Conservation (phyloP, 2,888 invertebrate species). For the Dasysyrphus tricinctus region DNA sequence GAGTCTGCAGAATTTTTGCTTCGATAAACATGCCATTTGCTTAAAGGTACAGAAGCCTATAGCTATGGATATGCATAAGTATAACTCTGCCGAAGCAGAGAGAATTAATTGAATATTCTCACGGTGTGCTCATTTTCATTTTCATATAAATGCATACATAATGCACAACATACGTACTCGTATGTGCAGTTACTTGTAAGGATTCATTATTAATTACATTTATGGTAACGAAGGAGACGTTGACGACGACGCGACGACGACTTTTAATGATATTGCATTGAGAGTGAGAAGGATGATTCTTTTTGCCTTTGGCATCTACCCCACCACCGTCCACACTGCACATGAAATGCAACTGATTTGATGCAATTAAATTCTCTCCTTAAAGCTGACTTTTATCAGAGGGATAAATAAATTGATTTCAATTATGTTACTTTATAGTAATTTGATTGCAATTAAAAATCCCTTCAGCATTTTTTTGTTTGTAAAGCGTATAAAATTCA, state of each 20-base stretch:
- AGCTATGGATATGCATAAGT: neutral
- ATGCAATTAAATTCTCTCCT: neutral
- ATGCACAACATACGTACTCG: too few species aligned
- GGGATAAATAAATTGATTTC: neutral
- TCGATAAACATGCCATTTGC: constrained; percentile 15
- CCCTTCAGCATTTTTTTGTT: neutral
- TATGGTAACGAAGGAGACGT: neutral
- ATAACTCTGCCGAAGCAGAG: neutral
- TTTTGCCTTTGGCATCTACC: neutral
- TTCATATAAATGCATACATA: too few species aligned
- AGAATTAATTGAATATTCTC: constrained; percentile 42
- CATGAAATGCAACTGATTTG: neutral
- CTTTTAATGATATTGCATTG: neutral
- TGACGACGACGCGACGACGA: neutral
- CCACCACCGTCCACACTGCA: too few species aligned
- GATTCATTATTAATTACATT: constrained; percentile 49
- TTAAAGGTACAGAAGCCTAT: neutral
- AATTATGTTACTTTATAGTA: neutral
- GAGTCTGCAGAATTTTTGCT: constrained; percentile 9
- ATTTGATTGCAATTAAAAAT: neutral
- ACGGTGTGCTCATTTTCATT: constrained; percentile 42
- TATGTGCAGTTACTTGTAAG: neutral
- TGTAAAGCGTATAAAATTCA: neutral
- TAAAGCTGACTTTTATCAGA: neutral
- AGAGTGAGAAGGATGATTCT: too few species aligned